Percentiles rank a stretch among this genome's conserved stretches.
Conservation (phyloP, 2,888 invertebrate species). For the Pelosia muscerda region DNA sequence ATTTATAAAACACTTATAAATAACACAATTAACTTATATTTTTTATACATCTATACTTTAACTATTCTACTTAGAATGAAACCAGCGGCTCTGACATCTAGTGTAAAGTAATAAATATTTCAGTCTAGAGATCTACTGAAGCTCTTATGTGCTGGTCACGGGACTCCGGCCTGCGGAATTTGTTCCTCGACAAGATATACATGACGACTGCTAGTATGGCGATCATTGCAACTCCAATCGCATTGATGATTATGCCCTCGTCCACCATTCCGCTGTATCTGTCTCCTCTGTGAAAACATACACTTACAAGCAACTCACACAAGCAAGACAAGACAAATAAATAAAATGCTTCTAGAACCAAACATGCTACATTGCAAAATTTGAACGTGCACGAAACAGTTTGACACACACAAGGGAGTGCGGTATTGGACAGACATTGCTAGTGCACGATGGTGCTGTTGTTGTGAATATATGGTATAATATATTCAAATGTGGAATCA, state of each 20-base stretch:
- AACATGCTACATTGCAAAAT: constrained; percentile 35
- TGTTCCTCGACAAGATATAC: constrained; percentile 88
- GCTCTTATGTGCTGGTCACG: constrained; percentile 82
- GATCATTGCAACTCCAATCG: constrained; percentile 89
- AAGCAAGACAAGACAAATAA: constrained; percentile 43
- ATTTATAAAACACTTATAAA: constrained; percentile 16
- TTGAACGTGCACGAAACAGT: constrained; percentile 15
- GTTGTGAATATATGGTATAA: not conserved
- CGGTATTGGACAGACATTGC: constrained; percentile 14
- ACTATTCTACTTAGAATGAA: constrained; percentile 6
- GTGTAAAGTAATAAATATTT: constrained; percentile 21
- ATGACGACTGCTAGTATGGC: constrained; percentile 89
- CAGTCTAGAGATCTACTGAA: constrained; percentile 85
- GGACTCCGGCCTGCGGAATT: constrained; percentile 81
- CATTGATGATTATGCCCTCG: constrained; percentile 90
- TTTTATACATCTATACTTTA: constrained; percentile 31
- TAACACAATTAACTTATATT: constrained; percentile 30
- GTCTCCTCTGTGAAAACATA: constrained; percentile 79
- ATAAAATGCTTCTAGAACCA: constrained; percentile 22
- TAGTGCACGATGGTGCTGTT: constrained; percentile 14
- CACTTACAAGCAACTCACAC: constrained; percentile 64
- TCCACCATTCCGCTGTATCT: constrained; percentile 87
- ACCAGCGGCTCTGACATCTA: constrained; percentile 37
- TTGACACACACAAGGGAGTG: constrained; percentile 17
- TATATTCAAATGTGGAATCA: not conserved